These are phyloP conservation scores for Grammomys surdaster DNA, from an alignment of 2,113 vertebrate species.

Conservation along the genomic window DNA sequence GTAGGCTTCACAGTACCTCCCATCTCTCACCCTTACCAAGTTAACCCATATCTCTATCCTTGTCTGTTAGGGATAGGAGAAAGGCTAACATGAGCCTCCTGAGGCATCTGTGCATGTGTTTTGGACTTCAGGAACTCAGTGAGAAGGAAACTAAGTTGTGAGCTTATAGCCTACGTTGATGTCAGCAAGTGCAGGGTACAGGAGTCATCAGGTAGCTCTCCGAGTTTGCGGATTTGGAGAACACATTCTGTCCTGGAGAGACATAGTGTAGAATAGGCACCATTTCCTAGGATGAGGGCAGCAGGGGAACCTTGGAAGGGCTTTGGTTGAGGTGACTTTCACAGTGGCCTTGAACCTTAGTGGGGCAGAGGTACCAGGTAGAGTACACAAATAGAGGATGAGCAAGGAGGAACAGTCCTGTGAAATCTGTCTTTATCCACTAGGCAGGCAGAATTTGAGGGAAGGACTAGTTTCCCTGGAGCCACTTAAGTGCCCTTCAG, in stretches of 20 bases:
- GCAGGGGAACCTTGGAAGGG: neutral
- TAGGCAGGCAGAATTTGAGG: neutral
- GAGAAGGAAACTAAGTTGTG: neutral
- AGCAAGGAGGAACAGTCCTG: accelerated
- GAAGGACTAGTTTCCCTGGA: neutral
- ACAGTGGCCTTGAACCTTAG: neutral
- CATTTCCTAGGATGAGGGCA: neutral
- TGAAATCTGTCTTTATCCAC: neutral
- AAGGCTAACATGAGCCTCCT: neutral
- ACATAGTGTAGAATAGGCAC: neutral
- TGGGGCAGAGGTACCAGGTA: neutral
- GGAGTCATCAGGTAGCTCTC: neutral
- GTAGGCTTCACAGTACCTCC: neutral
- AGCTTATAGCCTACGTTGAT: neutral
- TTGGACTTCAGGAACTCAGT: neutral
- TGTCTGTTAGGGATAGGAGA: neutral
- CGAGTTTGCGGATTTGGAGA: neutral
- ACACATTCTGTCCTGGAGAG: neutral
- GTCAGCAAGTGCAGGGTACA: neutral
- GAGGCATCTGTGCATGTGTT: neutral
- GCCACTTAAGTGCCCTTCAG: neutral
- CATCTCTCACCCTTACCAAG: neutral
- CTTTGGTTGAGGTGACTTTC: neutral
- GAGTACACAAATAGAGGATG: neutral
- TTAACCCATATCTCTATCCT: neutral